Conservation (phyloP, 2,888 invertebrate species). For the Xanthia togata region DNA sequence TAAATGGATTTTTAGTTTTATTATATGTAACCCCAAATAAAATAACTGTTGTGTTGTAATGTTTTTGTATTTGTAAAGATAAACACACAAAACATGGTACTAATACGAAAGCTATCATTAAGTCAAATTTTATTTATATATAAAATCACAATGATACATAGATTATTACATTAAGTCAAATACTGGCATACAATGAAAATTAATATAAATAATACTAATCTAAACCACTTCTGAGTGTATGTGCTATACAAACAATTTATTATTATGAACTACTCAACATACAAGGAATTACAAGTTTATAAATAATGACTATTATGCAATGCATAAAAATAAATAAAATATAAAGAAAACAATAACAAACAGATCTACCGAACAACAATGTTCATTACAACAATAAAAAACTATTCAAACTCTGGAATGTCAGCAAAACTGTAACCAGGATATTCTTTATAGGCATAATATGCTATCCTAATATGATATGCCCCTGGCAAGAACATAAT, state of each 20-base stretch:
- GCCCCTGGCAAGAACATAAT: constrained; percentile 98
- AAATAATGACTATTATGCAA: constrained; percentile 31
- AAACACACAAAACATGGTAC: constrained; percentile 34
- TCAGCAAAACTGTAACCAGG: constrained; percentile 96
- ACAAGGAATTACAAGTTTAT: constrained; percentile 16
- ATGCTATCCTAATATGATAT: constrained; percentile 96
- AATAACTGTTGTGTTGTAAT: constrained; percentile 27
- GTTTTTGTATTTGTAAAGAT: constrained; percentile 48
- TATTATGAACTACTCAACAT: constrained; percentile 24
- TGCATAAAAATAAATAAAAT: constrained; percentile 25
- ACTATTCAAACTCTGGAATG: constrained; percentile 95
- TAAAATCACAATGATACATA: constrained; percentile 42
- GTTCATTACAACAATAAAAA: constrained; percentile 32
- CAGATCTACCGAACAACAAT: constrained; percentile 47
- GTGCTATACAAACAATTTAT: constrained; percentile 10
- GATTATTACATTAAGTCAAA: constrained; percentile 17
- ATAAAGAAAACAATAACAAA: constrained; percentile 42
- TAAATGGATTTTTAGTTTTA: constrained; percentile 72
- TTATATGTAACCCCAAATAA: constrained; percentile 48
- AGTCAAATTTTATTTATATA: constrained; percentile 15
- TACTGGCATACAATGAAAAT: constrained; percentile 2
- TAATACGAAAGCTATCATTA: constrained; percentile 36
- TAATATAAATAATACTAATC: background rate
- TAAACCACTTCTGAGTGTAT: constrained; percentile 30
- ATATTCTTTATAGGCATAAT: constrained; percentile 95